phyloP scores from a whole-genome alignment of 1,140 invertebrate species.

The Apis laboriosa region DNA sequence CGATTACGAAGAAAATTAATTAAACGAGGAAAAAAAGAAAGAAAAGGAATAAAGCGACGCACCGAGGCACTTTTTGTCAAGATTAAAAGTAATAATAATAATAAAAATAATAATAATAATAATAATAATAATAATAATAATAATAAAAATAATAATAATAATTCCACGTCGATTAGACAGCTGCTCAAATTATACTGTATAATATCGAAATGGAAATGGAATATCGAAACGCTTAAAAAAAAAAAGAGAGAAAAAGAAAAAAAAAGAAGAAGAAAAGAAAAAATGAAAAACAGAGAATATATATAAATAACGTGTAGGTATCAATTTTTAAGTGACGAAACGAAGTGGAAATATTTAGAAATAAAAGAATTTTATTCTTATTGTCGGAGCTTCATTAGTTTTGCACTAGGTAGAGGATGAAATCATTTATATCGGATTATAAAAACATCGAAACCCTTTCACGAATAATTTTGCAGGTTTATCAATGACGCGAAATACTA shows the following conservation, averaged over 20 bases:
- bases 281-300: conserved; percentile 1
- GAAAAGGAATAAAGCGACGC: conserved; percentile 5
- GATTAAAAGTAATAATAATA: neutral
- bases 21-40: neutral
- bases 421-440: conserved; percentile 12
- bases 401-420: neutral
- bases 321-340: neutral
- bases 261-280: neutral
- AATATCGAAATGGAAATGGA: conserved; percentile 3
- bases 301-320: conserved; percentile 2
- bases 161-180: neutral
- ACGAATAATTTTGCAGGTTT: conserved; percentile 29
- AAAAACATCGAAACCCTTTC: conserved; percentile 40
- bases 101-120: neutral
- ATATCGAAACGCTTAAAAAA: conserved; percentile 21
- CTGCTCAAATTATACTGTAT: conserved; percentile 26
- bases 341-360: neutral
- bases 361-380: conserved; percentile 7
- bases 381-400: conserved; percentile 8
- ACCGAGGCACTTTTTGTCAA: conserved; percentile 10
- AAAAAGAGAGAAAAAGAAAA: neutral
- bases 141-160: too few relatives aligned
- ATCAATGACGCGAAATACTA: conserved; percentile 25
- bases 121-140: too few relatives aligned
- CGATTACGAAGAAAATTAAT: neutral